phyloP scores from a whole-genome alignment of 1,140 invertebrate genomes.

The Pararge aegeria region DNA sequence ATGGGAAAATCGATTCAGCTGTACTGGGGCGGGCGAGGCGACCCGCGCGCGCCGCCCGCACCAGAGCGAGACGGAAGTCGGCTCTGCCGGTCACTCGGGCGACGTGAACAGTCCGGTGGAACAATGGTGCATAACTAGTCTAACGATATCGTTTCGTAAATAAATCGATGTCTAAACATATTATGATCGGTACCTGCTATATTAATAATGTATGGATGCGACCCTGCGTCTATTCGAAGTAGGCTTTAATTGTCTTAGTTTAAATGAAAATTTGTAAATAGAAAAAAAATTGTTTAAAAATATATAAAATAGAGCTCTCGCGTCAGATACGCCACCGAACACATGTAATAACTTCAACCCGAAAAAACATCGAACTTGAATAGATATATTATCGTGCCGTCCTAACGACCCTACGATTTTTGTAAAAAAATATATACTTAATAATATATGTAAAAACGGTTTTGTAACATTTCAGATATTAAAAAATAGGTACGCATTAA shows the following conservation, averaged over 20 bases:
- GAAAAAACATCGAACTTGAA: conserved; percentile 77
- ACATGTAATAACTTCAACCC: conserved; percentile 48
- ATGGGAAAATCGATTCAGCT: conserved; percentile 67
- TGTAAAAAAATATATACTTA: conserved; percentile 79
- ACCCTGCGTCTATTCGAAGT: conserved; percentile 76
- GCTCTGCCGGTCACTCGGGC: conserved; percentile 26
- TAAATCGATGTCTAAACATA: conserved; percentile 70
- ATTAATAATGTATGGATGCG: conserved; percentile 77
- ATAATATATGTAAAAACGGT: conserved; percentile 76
- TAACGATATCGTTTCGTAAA: conserved; percentile 64
- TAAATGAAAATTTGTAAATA: conserved; percentile 79
- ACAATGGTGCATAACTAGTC: conserved; percentile 75
- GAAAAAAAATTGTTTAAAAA: conserved; percentile 61
- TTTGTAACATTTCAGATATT: conserved; percentile 79
- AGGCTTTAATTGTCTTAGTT: conserved; percentile 78
- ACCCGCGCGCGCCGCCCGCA: conserved; percentile 28
- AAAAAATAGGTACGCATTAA: conserved; percentile 76
- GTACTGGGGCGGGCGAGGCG: conserved; percentile 37
- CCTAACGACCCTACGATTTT: conserved; percentile 79
- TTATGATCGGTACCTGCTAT: conserved; percentile 74
- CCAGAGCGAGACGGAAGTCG: conserved; percentile 30
- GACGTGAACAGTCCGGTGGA: conserved; percentile 51
- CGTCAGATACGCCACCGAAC: conserved; percentile 54
- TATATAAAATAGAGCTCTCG: conserved; percentile 56
- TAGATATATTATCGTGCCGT: conserved; percentile 78